These are phyloP conservation scores for Rhinichthys osculus DNA, from an alignment of 2,797 vertebrate species.

Conservation along the genomic window DNA sequence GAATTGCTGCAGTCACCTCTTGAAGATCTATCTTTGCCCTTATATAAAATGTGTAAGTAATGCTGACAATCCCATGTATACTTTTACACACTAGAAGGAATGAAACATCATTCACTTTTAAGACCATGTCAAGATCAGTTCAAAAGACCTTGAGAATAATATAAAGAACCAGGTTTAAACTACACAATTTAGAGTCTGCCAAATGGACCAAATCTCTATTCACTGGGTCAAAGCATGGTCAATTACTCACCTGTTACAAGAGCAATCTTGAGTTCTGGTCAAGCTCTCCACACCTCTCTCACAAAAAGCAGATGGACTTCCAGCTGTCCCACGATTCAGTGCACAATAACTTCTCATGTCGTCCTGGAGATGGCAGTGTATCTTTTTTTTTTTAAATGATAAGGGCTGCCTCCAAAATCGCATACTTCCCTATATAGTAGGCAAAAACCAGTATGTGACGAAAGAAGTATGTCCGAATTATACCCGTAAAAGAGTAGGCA, in stretches of 20 bases:
- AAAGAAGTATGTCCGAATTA: too few relatives aligned
- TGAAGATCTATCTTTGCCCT: not conserved
- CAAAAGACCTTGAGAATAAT: not conserved
- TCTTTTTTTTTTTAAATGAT: not conserved
- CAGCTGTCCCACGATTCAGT: not conserved
- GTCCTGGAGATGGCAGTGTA: slow-evolving; percentile 41
- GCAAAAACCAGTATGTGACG: too few relatives aligned
- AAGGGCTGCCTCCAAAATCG: not conserved
- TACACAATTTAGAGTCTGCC: slow-evolving; percentile 10
- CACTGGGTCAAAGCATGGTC: slow-evolving; percentile 22
- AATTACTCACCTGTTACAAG: slow-evolving; percentile 21
- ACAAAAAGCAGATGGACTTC: not conserved
- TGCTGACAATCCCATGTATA: not conserved
- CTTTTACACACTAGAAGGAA: not conserved
- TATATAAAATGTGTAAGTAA: not conserved
- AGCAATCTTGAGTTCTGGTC: not conserved
- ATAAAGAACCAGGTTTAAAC: slow-evolving; percentile 1
- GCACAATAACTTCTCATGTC: not conserved
- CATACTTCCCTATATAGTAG: too few relatives aligned
- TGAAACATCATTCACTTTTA: slow-evolving; percentile 28
- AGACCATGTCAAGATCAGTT: slow-evolving; percentile 12
- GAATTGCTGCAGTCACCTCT: not conserved
- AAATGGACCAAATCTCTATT: slow-evolving; percentile 2
- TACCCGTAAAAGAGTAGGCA: too few relatives aligned
- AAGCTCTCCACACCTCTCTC: not conserved